These are phyloP conservation scores for Epizoanthus scotinus DNA, from an alignment of 92 coral and sea anemone species.

Conservation along the genomic window DNA sequence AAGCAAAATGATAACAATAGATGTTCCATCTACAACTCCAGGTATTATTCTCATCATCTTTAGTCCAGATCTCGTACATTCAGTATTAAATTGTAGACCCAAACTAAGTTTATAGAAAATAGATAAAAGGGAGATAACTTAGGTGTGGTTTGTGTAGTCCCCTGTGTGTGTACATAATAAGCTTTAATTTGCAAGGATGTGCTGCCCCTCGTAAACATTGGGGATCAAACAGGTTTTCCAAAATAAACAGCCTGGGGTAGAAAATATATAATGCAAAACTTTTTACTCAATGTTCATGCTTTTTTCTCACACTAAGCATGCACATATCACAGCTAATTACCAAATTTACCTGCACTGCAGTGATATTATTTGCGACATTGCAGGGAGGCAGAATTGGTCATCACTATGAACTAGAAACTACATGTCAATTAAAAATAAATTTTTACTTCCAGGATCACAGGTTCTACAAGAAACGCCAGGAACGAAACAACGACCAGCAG, in stretches of 20 bases:
- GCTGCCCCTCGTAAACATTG: background rate
- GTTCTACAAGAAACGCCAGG: slow-evolving; percentile 8
- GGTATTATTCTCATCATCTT: slow-evolving; percentile 15
- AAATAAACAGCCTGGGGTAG: background rate
- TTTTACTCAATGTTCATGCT: background rate
- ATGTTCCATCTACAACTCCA: slow-evolving; percentile 54
- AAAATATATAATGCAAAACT: background rate
- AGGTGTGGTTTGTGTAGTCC: too few species aligned
- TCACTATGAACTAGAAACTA: background rate
- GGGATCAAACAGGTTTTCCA: background rate
- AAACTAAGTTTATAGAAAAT: background rate
- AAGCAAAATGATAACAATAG: slow-evolving; percentile 38
- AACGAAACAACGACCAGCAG: background rate
- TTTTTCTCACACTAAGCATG: background rate
- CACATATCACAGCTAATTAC: background rate
- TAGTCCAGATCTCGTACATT: background rate
- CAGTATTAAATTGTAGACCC: background rate
- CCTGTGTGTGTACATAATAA: too few species aligned
- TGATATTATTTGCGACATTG: background rate
- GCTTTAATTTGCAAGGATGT: background rate
- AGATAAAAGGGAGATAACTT: background rate
- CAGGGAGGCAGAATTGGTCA: background rate
- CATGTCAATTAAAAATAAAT: background rate
- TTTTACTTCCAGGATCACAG: slow-evolving; percentile 22
- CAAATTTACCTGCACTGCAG: background rate